Conservation (phyloP, 2,113 vertebrate species). For the Phalacrocorax pelagicus region DNA sequence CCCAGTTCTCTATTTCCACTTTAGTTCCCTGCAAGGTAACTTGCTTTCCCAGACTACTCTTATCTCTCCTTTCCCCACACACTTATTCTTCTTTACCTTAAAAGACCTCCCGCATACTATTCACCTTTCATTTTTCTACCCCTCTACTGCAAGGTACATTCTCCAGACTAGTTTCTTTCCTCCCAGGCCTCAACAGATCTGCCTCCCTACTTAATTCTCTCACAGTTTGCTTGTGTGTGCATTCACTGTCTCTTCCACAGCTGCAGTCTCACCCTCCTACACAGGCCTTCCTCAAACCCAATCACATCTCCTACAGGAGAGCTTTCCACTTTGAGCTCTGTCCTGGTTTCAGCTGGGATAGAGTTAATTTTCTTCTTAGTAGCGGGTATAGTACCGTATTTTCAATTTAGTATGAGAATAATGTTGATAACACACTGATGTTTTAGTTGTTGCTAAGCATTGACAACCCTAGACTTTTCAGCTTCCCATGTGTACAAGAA, state of each 20-base stretch:
- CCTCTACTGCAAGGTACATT: neutral
- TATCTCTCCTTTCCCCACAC: neutral
- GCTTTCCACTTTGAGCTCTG: neutral
- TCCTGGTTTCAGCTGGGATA: too few species aligned
- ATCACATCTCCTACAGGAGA: neutral
- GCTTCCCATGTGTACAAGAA: too few species aligned
- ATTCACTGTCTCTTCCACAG: neutral
- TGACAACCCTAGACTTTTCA: too few species aligned
- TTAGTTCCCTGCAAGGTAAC: neutral
- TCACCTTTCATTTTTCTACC: neutral
- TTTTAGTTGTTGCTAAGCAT: too few species aligned
- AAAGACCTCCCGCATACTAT: neutral
- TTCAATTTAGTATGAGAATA: too few species aligned
- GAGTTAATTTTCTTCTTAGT: too few species aligned
- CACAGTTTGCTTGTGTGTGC: neutral
- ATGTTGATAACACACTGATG: too few species aligned
- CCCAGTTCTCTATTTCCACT: neutral
- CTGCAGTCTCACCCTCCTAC: neutral
- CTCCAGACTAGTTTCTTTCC: neutral
- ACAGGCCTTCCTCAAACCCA: neutral
- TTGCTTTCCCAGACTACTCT: neutral
- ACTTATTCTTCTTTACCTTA: neutral
- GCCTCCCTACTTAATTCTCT: neutral
- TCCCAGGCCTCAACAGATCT: neutral
- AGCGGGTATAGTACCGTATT: too few species aligned